Evolutionary conservation across 2,113 vertebrate species (phyloP), one percentile per base, ranked within the genome.

Genomic region (Pluvianellus socialis): DNA sequence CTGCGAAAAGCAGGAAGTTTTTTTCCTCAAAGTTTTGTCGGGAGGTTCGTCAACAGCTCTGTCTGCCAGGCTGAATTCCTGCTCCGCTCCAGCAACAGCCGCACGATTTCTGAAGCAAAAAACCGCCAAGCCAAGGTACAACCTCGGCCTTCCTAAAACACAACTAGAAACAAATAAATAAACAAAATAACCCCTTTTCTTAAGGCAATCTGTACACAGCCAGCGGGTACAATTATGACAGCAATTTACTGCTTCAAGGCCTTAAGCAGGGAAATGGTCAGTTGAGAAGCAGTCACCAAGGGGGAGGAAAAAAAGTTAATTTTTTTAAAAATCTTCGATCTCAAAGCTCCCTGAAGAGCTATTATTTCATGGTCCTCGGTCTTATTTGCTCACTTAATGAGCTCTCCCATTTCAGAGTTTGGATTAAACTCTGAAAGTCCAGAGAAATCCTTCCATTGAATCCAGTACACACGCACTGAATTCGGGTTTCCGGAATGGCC

Each of bases 61-160:
- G 22, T 2, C 19, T n/a, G 19, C 42, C 6, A 32, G 67, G 66
- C 12, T 47, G 26, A 42, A 56, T 12, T 55, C 53, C 47, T 9
- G 40, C 45, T 50, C 21, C 24, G 33, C 65, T 47, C 44, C 8
- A 66, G 53, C 40, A 44, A 74, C 2, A 63, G 38, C 32, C 21
- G 56, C 18, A 4, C 2, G 4, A 19, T 23, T 59, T 65, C 16
- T 24, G 45, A 30, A 10, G 26, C 2, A 27, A n/a, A 63, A 44
- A 59, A 21, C 0, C 0, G 6, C 49, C n/a, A 55, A 24, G 12
- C 4, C 40, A 21, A 28, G 6, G 2, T 4, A 4, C 5, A 49
- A 13, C 7, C 4, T 0, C 3, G 2, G 4, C 38, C 11, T 61
- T 24, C 45, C 33, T n/a, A 21, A 89, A 70, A 71, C 3, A 12